phyloP scores from a whole-genome alignment of 92 coral and sea anemone genomes.

The Palythoa caribaeorum region DNA sequence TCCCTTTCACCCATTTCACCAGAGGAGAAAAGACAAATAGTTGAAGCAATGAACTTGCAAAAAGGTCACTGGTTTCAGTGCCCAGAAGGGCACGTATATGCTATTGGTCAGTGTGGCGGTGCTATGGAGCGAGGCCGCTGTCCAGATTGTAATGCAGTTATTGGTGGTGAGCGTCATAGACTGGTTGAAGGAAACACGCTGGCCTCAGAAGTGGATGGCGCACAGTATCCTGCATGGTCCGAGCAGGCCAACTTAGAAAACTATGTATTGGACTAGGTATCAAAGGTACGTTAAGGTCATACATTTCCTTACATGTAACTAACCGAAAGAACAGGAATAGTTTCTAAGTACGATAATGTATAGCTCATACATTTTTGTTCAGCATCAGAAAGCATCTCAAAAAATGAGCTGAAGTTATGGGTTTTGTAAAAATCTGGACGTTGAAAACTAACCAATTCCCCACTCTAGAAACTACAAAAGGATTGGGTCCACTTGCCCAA shows the following conservation, averaged over 20 bases:
- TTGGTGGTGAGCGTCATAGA: conserved; percentile 84
- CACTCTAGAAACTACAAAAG: too few relatives aligned
- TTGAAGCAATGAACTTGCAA: conserved; percentile 72
- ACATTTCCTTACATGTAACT: background rate
- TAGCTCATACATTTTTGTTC: too few relatives aligned
- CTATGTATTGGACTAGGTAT: conserved; percentile 47
- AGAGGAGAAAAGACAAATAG: conserved; percentile 78
- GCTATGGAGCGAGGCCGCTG: conserved; percentile 87
- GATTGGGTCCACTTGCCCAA: too few relatives aligned
- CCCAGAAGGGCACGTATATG: conserved; percentile 86
- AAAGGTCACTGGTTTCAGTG: conserved; percentile 94
- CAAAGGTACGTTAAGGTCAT: background rate
- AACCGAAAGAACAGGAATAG: too few relatives aligned
- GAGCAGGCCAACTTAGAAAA: conserved; percentile 93
- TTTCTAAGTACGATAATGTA: too few relatives aligned
- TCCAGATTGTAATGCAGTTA: conserved; percentile 82
- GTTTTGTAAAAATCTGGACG: too few relatives aligned
- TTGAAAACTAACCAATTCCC: too few relatives aligned
- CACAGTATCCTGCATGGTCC: conserved; percentile 89
- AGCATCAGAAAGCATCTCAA: too few relatives aligned
- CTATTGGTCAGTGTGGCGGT: conserved; percentile 90
- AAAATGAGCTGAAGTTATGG: too few relatives aligned
- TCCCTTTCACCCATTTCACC: conserved; percentile 64
- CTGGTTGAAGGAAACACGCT: conserved; percentile 72
- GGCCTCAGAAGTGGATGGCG: conserved; percentile 93